These are phyloP conservation scores for Helleia helle DNA, from an alignment of 2,888 invertebrate genomes.

Conservation along the genomic window DNA sequence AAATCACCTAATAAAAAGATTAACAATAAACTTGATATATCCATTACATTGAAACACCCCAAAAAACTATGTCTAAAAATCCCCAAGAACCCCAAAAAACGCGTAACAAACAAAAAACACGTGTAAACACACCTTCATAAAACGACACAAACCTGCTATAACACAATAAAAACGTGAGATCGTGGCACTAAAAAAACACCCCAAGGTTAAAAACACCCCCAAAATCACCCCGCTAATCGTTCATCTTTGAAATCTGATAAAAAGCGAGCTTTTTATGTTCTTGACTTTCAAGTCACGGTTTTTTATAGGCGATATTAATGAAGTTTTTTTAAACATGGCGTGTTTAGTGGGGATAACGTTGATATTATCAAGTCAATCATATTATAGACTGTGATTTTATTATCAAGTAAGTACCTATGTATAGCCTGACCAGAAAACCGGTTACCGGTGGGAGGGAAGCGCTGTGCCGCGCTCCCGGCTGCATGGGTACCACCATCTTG, in stretches of 20 bases:
- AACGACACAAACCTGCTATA: conserved; percentile 45
- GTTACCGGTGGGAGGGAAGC: too few relatives aligned
- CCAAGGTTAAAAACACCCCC: conserved; percentile 43
- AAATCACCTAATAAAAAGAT: not conserved
- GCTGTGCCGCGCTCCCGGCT: too few relatives aligned
- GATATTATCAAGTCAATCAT: too few relatives aligned
- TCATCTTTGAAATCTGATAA: conserved; percentile 39
- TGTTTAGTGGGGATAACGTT: too few relatives aligned
- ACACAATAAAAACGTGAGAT: conserved; percentile 47
- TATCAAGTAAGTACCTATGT: too few relatives aligned
- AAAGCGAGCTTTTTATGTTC: conserved; percentile 52
- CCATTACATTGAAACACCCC: conserved; percentile 3
- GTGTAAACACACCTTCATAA: conserved; percentile 58
- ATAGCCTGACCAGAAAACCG: too few relatives aligned
- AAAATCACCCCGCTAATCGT: conserved; percentile 33
- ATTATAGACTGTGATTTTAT: too few relatives aligned
- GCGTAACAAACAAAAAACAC: conserved; percentile 34
- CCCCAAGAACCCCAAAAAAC: conserved; percentile 14
- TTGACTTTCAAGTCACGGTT: conserved; percentile 28
- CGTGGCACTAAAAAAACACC: conserved; percentile 65
- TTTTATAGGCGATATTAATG: conserved; percentile 11
- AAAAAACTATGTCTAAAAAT: conserved; percentile 7
- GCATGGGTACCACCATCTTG: too few relatives aligned
- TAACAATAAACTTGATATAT: not conserved
- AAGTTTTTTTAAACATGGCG: not conserved